Evolutionary conservation across 2,888 invertebrate genomes (phyloP), one percentile per base, ranked within the genome.

Genomic region (Norana najaformis): DNA sequence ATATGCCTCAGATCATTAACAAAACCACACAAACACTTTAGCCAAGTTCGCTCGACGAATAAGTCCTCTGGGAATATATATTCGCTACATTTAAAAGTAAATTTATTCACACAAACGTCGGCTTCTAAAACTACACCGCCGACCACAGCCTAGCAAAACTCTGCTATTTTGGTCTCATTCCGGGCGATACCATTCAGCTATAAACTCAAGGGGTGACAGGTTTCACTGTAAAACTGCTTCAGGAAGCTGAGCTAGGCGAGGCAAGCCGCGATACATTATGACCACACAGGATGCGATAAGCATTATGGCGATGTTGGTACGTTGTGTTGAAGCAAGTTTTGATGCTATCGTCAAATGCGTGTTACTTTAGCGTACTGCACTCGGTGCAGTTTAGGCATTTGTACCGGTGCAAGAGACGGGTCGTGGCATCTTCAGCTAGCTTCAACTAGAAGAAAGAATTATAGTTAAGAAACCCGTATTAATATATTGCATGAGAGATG

Each of bases 51-150:
- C 3, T 69, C 69, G 8, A 69, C 6, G 69, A 69, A 8, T 69
- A 69, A 69, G 69, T 69, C 69, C 69, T 30, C 0, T n/a, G n/a
- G n/a, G n/a, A 69, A n/a, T n/a, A 4, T 4, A 11, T 1, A n/a
- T 69, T 69, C 11, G n/a, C n/a, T 69, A n/a, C 1, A 69, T 69
- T 69, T 69, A n/a, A 69, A 69, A 69, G 69, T 69, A n/a, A 1
- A 69, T 69, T 69, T 85, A 36, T 85, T 85, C 36, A 36, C 85
- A 85, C 36, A 85, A 85, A 35, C 85, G 36, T 37, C 85, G 36
- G 85, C 36, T 37, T 37, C 37, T 85, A 85, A 85, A 16, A 2
- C 14, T 35, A 85, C 85, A 37, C 85, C 11, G 20, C 69, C 69
- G 69, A 69, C n/a, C 6, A 0, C 8, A 69, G 69, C 53, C 53